Evolutionary conservation across 2,888 invertebrate species (phyloP), one percentile per base, ranked within the genome.

Genomic region (Nysson spinosus): DNA sequence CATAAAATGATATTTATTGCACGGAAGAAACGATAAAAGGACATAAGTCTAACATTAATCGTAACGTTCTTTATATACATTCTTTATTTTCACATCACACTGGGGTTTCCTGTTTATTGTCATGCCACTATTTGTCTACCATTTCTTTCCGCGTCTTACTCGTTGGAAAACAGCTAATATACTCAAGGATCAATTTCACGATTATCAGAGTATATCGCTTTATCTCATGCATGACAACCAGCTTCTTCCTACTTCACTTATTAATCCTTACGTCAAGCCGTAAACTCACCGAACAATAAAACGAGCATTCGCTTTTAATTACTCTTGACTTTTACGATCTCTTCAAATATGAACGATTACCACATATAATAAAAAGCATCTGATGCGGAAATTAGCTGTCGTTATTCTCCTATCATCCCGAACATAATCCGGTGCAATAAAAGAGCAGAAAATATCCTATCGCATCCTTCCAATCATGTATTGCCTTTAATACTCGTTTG

Each of bases 381-480:
- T 50, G 39, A 47, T 49, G 68, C 42, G 50, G 34, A 60, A 66
- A 73, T 73, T 64, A 70, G 55, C 58, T 66, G 61, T 55, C 60
- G 62, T 77, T 64, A 66, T 51, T 63, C 50, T 37, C 51, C 17
- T 60, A 64, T 55, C 61, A 61, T 72, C 66, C 20, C 22, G 49
- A 28, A 43, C 49, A 40, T 14, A 34, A 49, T 26, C 40, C 16
- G 32, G 6, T 24, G 34, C n/a, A 34, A 17, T 22, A 43, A 6
- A n/a, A n/a, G n/a, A n/a, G n/a, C n/a, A n/a, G n/a, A n/a, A n/a
- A n/a, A n/a, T n/a, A n/a, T n/a, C n/a, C n/a, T n/a, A n/a, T n/a
- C n/a, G n/a, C n/a, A n/a, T n/a, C n/a, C n/a, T n/a, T n/a, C n/a
- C n/a, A n/a, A n/a, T n/a, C n/a, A n/a, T n/a, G n/a, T n/a, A n/a